Base-by-base conservation (phyloP, 2,888 invertebrate species). In the Anthophora plumipes region DNA sequence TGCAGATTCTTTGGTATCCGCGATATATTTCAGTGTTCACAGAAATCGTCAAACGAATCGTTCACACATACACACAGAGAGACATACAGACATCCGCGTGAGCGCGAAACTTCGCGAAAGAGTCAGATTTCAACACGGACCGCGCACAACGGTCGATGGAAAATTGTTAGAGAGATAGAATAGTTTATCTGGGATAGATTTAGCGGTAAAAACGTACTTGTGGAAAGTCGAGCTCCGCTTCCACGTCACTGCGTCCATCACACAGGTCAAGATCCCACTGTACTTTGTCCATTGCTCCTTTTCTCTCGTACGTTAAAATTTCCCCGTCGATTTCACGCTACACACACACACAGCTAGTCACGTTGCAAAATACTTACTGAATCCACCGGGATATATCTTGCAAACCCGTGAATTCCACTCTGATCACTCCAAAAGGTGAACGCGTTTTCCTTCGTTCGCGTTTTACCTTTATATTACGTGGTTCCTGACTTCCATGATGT, bases 181-280 rank as follows among this genome's bases (percentile, higher is more conserved):
- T 43, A 52, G 55, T 82, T 67, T 61, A 43, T 64, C 57, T 39
- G 54, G 14, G 68, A 61, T 50, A 68, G 74, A 61, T 70, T 80
- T 41, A 41, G 31, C 68, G 79, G 75, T 82, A 83, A 84, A 77
- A 83, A 81, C 81, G 84, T 81, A 81, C 83, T 83, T 77, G 84
- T 43, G 66, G 66, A 72, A 75, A 68, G 71, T 77, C 68, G 60
- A 74, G 63, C 69, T 68, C 68, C 84, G 63, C 60, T 75, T 63
- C 57, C 72, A 25, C 50, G 55, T 79, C 74, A 69, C 68, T 37
- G 72, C 52, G 31, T 73, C 63, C 67, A 46, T 77, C 55, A 41
- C 83, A 68, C 72, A 59, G 72, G 37, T 41, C 66, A 39, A 67
- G 4, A 73, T 72, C 68, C n/a, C 78, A 73, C 73, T 76, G 82